These are phyloP conservation scores for Falco peregrinus DNA, from an alignment of 2,797 vertebrate species.

Conservation along the genomic window DNA sequence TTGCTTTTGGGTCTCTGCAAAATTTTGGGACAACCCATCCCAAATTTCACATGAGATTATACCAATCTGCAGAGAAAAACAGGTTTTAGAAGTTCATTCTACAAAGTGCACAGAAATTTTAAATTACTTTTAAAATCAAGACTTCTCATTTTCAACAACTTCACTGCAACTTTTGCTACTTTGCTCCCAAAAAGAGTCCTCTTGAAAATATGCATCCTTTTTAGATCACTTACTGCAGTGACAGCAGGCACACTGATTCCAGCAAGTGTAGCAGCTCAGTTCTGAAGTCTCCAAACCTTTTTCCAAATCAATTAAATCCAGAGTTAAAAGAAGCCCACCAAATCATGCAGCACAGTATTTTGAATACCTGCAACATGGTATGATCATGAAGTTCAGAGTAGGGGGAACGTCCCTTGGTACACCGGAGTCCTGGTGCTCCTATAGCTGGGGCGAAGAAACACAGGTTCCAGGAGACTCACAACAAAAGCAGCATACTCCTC, in stretches of 20 bases:
- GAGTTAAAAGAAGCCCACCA: neutral
- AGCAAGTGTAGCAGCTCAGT: neutral
- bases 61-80: neutral
- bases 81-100: neutral
- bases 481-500: neutral
- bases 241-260: neutral
- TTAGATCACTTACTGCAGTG: neutral
- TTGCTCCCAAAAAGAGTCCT: neutral
- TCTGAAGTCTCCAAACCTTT: neutral
- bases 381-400: neutral
- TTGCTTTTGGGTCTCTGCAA: neutral
- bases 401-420: rapidly evolving
- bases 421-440: neutral
- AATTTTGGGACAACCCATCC: neutral
- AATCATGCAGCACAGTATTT: rapidly evolving
- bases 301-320: neutral
- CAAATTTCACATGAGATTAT: neutral
- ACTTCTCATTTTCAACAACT: neutral
- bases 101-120: neutral
- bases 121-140: neutral
- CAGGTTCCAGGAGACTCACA: neutral
- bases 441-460: neutral
- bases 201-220: neutral
- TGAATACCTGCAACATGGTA: neutral
- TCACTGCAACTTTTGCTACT: neutral